Percentiles rank a stretch among this genome's conserved stretches.
Conservation (phyloP, 2,113 vertebrate species). For the Nasalis larvatus region DNA sequence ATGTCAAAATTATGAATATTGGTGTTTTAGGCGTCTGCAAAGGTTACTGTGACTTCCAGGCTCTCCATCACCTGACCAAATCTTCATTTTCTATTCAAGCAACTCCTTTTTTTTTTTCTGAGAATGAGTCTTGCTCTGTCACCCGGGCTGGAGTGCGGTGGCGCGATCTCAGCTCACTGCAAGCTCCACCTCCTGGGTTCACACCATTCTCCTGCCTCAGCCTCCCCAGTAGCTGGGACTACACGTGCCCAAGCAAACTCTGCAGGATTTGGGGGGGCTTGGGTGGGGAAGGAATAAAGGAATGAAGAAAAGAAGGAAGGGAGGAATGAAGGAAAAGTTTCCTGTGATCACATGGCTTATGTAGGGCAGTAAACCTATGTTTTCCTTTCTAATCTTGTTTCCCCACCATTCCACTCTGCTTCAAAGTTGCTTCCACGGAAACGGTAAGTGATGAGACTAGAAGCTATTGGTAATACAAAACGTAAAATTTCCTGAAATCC, state of each 20-base stretch:
- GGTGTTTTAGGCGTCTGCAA: not conserved
- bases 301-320: not conserved
- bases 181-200: too few relatives aligned
- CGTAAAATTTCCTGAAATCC: not conserved
- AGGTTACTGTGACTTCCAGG: not conserved
- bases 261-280: not conserved
- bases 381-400: not conserved
- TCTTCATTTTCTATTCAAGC: not conserved
- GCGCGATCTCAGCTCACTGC: too few relatives aligned
- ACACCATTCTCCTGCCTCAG: too few relatives aligned
- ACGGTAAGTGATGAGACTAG: not conserved
- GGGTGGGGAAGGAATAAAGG: not conserved
- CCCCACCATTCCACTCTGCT: not conserved
- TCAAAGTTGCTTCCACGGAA: not conserved
- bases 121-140: too few relatives aligned
- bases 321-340: not conserved
- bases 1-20: not conserved
- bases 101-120: not conserved
- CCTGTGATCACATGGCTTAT: not conserved
- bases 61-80: not conserved
- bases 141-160: too few relatives aligned
- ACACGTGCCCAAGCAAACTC: not conserved
- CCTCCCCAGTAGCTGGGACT: too few relatives aligned
- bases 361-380: not conserved
- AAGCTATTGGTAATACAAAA: not conserved